Base-by-base conservation (phyloP, 2,888 invertebrate genomes). In the Drosophila ezoana region DNA sequence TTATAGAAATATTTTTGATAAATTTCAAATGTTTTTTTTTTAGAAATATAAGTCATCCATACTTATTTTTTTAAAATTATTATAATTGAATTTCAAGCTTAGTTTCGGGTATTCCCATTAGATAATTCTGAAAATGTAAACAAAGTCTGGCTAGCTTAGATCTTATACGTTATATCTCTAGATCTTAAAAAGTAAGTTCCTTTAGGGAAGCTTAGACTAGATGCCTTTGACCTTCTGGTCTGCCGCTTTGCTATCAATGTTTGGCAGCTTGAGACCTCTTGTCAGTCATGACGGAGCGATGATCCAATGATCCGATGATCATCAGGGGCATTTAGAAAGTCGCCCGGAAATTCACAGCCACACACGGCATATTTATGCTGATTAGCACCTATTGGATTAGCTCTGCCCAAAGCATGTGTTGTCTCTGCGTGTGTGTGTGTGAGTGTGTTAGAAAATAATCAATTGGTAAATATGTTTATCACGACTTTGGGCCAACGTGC, bases 391-490 rank as follows among this genome's bases (percentile, higher is more conserved):
- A 76, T 80, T 78, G 76, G 65, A 59, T 62, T 56, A 65, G 66
- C 70, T 68, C 51, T 68, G 71, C 65, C 65, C 60, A 76, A 47
- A 72, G 61, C 76, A 65, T 61, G 59, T 70, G 67, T 59, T 47
- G 52, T 62, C 28, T 28, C 28, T 28, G 20, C 4, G 20, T 53
- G 62, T 68, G 44, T 51, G 43, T 54, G 44, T 51, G 52, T 57
- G 58, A 65, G 64, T 80, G 65, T 66, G 76, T 72, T 80, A 65
- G 81, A 84, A 87, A 78, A 76, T 87, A 83, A 83, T 83, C 82
- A 87, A 83, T 83, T 79, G 87, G 80, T 84, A 87, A 84, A 84
- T 84, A 87, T 87, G 86, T 87, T 87, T 85, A 84, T 84, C 83
- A 84, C 83, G 83, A 84, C 69, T 84, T 85, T 71, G 71, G 68